Evolutionary conservation across 2,888 invertebrate species (phyloP).

Genomic region (Eledona agricola): DNA sequence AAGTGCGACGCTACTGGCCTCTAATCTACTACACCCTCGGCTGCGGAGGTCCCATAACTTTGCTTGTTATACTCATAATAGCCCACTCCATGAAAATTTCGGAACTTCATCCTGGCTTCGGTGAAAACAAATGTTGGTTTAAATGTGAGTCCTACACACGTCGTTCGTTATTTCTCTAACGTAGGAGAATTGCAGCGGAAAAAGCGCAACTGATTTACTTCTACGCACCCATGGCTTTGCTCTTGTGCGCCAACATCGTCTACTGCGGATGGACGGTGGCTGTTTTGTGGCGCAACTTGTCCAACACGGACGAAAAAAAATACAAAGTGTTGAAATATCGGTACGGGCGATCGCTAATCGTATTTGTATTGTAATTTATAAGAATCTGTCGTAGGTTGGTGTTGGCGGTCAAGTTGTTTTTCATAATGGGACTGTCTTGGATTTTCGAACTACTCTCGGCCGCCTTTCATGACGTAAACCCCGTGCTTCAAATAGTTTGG

Average conservation of each 20-base stretch:
- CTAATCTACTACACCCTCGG: constrained; percentile 68
- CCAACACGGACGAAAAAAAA: constrained; percentile 64
- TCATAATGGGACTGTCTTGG: constrained; percentile 78
- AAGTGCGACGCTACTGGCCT: constrained; percentile 59
- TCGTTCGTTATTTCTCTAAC: constrained; percentile 1
- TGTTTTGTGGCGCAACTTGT: constrained; percentile 67
- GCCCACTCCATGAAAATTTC: constrained; percentile 58
- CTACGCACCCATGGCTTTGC: constrained; percentile 71
- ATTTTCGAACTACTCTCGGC: constrained; percentile 71
- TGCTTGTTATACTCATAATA: constrained; percentile 65
- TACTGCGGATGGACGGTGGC: constrained; percentile 69
- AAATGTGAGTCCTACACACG: constrained; percentile 62
- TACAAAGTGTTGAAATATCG: constrained; percentile 68
- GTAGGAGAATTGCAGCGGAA: constrained; percentile 64
- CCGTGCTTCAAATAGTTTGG: constrained; percentile 52
- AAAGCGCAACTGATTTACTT: constrained; percentile 71
- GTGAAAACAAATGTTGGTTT: constrained; percentile 72
- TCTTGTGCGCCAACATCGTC: constrained; percentile 67
- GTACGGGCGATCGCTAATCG: constrained; percentile 57
- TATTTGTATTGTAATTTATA: constrained; percentile 14
- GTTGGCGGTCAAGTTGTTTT: constrained; percentile 71
- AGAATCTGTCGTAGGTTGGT: constrained; percentile 68
- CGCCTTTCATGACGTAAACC: constrained; percentile 45
- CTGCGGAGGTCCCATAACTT: constrained; percentile 67
- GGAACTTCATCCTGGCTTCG: constrained; percentile 59